Evolutionary conservation across 2,888 invertebrate genomes (phyloP), one percentile per base, ranked within the genome.

Genomic region (Dinocampus coccinellae): DNA sequence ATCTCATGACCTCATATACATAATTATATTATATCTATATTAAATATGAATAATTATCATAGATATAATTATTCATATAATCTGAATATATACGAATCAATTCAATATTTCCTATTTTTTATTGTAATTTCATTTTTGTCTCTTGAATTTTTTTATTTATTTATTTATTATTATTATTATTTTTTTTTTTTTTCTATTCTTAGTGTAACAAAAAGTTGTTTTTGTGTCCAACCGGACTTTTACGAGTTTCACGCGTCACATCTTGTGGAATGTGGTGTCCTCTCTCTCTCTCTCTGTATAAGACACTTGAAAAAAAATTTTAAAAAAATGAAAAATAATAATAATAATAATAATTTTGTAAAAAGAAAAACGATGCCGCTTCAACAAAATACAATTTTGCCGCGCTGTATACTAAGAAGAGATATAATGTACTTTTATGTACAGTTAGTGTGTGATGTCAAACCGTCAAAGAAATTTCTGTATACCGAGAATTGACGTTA

Each of bases 401-500:
- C 52, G 68, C 70, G 61, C 69, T 63, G 73, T 53, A 58, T 80
- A 79, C 80, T 70, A 70, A 73, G 80, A 82, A 81, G 68, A 70
- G 69, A 77, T 78, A 78, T 78, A 79, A 78, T 73, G 72, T 72
- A 70, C 63, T 57, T n/a, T n/a, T 57, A 57, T 66, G 57, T 66
- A 47, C 34, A 36, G 55, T 11, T 16, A 57, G 52, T 57, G 33
- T 16, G 65, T 67, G 60, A 53, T 39, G 68, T 26, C 36, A 33
- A 62, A 67, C 72, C 72, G 73, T 70, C 61, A 70, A 74, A 67
- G 73, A 62, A 73, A 73, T 76, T 47, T 47, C 7, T 20, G 47
- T 76, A 77, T 81, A 82, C 82, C 76, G 52, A 75, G 81, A 80
- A 82, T 73, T 73, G 71, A 67, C 70, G 72, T 78, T 73, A 76